Evolutionary conservation across 2,113 vertebrate genomes (phyloP).

Genomic region (Craseonycteris thonglongyai): DNA sequence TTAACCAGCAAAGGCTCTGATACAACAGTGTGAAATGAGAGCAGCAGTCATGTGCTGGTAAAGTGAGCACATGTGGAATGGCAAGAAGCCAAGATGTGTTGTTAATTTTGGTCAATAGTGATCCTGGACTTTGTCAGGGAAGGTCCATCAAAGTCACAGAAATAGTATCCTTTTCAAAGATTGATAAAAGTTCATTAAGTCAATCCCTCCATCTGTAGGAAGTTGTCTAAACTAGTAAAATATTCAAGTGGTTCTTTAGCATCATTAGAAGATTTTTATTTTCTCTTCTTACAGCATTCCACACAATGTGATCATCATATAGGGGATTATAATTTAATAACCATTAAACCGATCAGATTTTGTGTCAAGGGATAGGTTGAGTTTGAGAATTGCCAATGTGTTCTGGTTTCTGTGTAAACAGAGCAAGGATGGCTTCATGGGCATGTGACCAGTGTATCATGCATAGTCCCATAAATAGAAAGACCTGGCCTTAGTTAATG

Average conservation of each 20-base stretch:
- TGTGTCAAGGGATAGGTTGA: neutral
- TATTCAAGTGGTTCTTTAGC: neutral
- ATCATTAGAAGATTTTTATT: neutral
- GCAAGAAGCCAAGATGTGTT: constrained; percentile 34
- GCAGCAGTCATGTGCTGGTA: constrained; percentile 25
- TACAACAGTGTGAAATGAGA: constrained; percentile 37
- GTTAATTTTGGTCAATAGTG: constrained; percentile 33
- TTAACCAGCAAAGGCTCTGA: constrained; percentile 46
- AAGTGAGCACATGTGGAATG: constrained; percentile 24
- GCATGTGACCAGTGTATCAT: neutral
- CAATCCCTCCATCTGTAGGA: neutral
- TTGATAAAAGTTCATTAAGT: neutral
- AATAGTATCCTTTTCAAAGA: constrained; percentile 13
- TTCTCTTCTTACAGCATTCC: neutral
- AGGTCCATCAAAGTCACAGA: neutral
- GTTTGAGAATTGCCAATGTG: neutral
- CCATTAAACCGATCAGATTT: neutral
- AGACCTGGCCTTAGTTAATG: neutral
- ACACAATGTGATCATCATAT: neutral
- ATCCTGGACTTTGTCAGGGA: neutral
- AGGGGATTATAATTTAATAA: neutral
- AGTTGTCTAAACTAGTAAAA: neutral
- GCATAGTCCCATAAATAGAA: neutral
- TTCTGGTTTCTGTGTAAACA: neutral
- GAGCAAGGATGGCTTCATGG: neutral